phyloP scores from a whole-genome alignment of 2,888 invertebrate species.

The Dynastes maya region DNA sequence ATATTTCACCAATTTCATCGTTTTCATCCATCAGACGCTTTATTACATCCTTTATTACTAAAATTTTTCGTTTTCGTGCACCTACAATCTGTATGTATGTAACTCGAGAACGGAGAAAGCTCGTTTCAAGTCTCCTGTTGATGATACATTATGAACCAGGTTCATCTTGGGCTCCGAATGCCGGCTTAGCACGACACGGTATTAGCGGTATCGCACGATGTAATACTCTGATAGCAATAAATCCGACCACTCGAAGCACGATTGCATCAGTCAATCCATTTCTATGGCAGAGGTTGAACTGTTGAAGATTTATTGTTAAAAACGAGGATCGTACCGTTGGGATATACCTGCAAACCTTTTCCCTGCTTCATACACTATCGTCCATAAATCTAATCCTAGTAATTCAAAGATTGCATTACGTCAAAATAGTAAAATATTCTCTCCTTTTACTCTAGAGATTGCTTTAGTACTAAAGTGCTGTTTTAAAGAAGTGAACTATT shows the following conservation, averaged over 20 bases:
- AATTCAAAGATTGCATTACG: background rate
- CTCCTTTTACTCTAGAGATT: no score
- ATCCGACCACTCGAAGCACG: constrained; percentile 15
- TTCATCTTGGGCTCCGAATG: constrained; percentile 13
- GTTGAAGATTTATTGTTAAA: constrained; percentile 18
- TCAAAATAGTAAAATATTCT: no score
- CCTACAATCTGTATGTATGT: no score
- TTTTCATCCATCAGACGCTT: constrained; percentile 7
- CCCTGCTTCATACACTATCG: background rate
- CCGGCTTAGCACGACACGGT: constrained; percentile 16
- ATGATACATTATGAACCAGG: constrained; percentile 6
- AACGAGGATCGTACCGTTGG: background rate
- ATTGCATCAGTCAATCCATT: constrained; percentile 7
- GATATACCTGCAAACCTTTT: no score
- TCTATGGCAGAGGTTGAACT: background rate
- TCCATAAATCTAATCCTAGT: constrained; percentile 1
- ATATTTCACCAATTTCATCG: no score
- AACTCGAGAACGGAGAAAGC: no score
- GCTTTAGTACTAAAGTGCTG: no score
- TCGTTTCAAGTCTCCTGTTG: background rate
- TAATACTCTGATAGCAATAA: constrained; percentile 14
- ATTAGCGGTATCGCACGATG: constrained; percentile 21
- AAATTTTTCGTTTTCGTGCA: background rate
- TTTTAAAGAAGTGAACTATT: no score
- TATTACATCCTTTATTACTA: background rate